Base-by-base conservation (phyloP, 2,797 vertebrate species). In the Coluber constrictor region DNA sequence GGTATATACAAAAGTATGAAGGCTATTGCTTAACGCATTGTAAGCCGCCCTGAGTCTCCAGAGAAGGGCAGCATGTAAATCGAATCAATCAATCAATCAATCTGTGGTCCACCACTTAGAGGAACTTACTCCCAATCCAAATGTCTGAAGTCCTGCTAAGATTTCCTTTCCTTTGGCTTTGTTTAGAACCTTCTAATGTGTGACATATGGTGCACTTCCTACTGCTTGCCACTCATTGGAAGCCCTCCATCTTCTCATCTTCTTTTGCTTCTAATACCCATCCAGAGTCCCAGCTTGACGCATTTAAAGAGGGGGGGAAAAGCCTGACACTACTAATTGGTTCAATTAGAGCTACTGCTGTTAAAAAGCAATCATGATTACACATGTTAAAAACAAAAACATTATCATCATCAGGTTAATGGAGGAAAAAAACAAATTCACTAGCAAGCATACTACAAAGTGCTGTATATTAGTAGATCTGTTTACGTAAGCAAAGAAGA, bases 261-360 rank as follows among this genome's bases (percentile, higher is more conserved):
- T 90, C 20, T 1, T 87, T 90, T 70, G 16, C 51, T 93, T 88
- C 61, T 74, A 47, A 60, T 88, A 90, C 29, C 37, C 86, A 88
- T 88, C 63, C 29, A 88, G 86, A 54, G 18, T 88, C 83, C 87
- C 83, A 93, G 86, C 89, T 60, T 74, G 61, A 60, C 5, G 32
- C 43, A 86, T 88, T 74, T 66, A 90, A 74, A 59, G 43, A n/a
- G 83, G 23, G 32, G 32, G 32, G 74, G 2, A 16, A 43, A n/a
- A 90, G 87, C 90, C 55, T 90, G 89, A 37, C 37, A 79, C 37
- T 23, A 54, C 54, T 90, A 93, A 93, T 88, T 88, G 63, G 83
- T 90, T 70, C 37, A 90, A 87, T 90, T 90, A 93, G 89, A 88
- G 29, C 55, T 90, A 90, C 89, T 74, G 92, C 86, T 93, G 92